Evolutionary conservation across 2,888 invertebrate species (phyloP).

Genomic region (Dysmachus trigonus): DNA sequence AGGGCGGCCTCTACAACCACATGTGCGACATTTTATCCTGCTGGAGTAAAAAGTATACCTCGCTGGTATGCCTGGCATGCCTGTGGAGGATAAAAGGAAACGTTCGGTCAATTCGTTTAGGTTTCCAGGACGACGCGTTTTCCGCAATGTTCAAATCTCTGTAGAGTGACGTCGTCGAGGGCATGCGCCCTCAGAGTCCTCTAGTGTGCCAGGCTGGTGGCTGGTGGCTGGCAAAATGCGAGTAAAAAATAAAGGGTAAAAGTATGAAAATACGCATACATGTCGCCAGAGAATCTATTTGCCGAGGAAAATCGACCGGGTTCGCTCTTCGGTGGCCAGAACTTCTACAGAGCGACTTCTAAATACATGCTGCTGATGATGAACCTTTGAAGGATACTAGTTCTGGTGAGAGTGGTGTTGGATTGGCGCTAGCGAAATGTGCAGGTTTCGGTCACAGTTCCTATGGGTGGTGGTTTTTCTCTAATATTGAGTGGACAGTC

Average conservation of each 20-base stretch:
- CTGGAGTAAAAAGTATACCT: not conserved
- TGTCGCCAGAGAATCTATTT: not conserved
- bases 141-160: slow-evolving; percentile 50
- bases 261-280: slow-evolving; percentile 1
- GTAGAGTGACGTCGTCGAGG: slow-evolving; percentile 50
- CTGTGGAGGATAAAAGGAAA: slow-evolving; percentile 1
- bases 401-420: not conserved
- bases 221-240: not conserved
- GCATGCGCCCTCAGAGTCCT: slow-evolving; percentile 46
- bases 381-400: not conserved
- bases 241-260: not conserved
- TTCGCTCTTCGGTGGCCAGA: not conserved
- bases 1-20: not conserved
- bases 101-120: slow-evolving; percentile 32
- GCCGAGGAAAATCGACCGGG: slow-evolving; percentile 13
- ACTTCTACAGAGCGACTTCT: not conserved
- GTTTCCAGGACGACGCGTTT: slow-evolving; percentile 49
- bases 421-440: not conserved
- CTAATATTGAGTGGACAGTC: not conserved
- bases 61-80: not conserved
- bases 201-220: not conserved
- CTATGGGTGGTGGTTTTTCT: not conserved
- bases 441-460: not conserved
- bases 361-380: not conserved
- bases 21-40: not conserved